A percentile compares a stretch with the other conserved stretches of the same genome.
phyloP scores from a whole-genome alignment of 37 sponge, comb jelly and placozoan species.

The Haliclona indistincta region DNA sequence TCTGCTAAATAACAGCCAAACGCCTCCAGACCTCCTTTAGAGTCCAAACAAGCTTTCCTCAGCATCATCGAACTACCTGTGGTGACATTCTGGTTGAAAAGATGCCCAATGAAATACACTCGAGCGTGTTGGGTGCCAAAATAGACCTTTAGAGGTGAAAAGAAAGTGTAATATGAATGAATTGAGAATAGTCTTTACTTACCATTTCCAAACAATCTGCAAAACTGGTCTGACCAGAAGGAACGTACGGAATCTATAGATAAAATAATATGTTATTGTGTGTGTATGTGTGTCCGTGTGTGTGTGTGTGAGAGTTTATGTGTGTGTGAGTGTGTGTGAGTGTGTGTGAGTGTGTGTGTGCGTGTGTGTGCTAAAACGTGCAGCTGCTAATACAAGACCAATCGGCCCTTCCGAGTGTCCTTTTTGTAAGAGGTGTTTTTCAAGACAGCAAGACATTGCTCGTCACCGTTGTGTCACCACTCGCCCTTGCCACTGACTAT shows the following conservation, averaged over 20 bases:
- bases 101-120: conserved; percentile 59
- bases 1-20: conserved; percentile 82
- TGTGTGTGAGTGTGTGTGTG: conserved; percentile 5
- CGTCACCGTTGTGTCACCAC: no score
- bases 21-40: conserved; percentile 63
- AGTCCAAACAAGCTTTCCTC: conserved; percentile 55
- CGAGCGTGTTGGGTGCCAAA: conserved; percentile 84
- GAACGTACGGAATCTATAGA: not conserved
- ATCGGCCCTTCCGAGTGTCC: no score
- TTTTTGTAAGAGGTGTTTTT: no score
- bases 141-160: conserved; percentile 56
- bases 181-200: no score
- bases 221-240: no score
- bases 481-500: no score
- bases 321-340: conserved; percentile 28
- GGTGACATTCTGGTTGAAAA: conserved; percentile 61
- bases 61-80: conserved; percentile 81
- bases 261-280: no score
- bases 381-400: no score
- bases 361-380: not conserved
- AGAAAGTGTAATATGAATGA: no score
- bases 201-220: no score
- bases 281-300: conserved; percentile 17
- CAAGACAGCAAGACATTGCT: no score
- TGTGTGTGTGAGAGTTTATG: conserved; percentile 23